A percentile compares a stretch with the other conserved stretches of the same genome.
These are phyloP conservation scores for Telenomus remus DNA, from an alignment of 1,140 invertebrate species.

Conservation along the genomic window DNA sequence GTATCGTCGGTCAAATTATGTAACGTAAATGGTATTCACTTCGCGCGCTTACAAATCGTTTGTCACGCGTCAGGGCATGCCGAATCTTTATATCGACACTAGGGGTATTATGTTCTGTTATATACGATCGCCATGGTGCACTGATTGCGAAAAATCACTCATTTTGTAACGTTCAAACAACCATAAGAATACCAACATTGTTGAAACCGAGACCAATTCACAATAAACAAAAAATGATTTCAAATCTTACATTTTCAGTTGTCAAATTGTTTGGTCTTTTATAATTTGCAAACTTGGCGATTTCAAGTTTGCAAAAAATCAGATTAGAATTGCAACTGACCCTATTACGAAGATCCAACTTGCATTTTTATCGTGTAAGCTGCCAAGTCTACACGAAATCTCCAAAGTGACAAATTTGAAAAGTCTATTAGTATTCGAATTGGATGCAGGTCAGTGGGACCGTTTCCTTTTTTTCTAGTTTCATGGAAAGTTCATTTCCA, in stretches of 20 bases:
- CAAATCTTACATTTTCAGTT: no score
- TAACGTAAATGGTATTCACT: slow-evolving; percentile 48
- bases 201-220: no score
- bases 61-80: slow-evolving; percentile 35
- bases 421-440: slow-evolving; percentile 23
- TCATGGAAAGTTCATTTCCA: slow-evolving; percentile 26
- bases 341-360: no score
- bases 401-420: slow-evolving; percentile 8
- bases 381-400: neutral
- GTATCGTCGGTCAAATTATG: slow-evolving; percentile 30
- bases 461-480: slow-evolving; percentile 16
- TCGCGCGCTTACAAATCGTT: slow-evolving; percentile 46
- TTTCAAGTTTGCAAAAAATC: no score
- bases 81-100: slow-evolving; percentile 26
- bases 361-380: neutral
- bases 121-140: neutral
- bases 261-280: no score
- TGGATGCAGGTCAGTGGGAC: slow-evolving; percentile 20
- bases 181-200: no score
- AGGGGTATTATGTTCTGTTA: neutral
- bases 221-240: no score
- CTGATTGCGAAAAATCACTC: no score
- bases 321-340: no score
- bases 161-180: no score
- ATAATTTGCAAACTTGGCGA: no score